Evolutionary conservation across 2,113 vertebrate genomes (phyloP), one percentile per base, ranked within the genome.

Genomic region (Podarcis raffonei): DNA sequence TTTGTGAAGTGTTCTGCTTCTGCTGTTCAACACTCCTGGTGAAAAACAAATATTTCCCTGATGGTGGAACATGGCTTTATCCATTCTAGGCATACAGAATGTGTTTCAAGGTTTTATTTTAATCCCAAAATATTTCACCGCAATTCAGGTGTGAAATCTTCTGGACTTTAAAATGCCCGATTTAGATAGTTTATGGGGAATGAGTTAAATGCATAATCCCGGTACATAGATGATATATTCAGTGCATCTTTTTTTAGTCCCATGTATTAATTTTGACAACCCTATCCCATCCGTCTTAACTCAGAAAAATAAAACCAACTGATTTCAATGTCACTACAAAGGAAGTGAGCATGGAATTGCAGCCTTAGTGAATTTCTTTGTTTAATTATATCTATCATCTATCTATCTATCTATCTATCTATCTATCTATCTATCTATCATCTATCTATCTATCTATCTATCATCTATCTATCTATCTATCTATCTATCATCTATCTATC

Each of bases 81-180:
- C 85, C 87, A 92, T 89, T 83, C 82, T 90, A 71, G 77, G 77
- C 84, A 79, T 91, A 68, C 93, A 93, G 91, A 94, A 94, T 83
- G 75, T 82, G 74, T 91, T 92, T 94, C 81, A 94, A 90, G 89
- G 57, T 93, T 94, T 95, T 90, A 90, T 82, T 74, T 72, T 81
- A 92, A 94, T 95, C 94, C 89, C 32, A 92, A 92, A 96, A 95
- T 92, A 88, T 95, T 94, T 94, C 94, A 92, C 91, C 93, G 84
- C 87, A 86, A 91, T 92, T 92, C 94, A 95, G 88, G 87, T 95
- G 92, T 95, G 94, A 96, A 96, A 94, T 90, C 68, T 95, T 95
- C 89, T 76, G 89, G 87, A 89, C 87, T 94, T 91, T 89, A 95
- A 95, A 97, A 95, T 93, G 65, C 80, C 90, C 94, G 89, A 80